Evolutionary conservation across 2,797 vertebrate species (phyloP), one percentile per base, ranked within the genome.

Genomic region (Mionectes olivaceus): DNA sequence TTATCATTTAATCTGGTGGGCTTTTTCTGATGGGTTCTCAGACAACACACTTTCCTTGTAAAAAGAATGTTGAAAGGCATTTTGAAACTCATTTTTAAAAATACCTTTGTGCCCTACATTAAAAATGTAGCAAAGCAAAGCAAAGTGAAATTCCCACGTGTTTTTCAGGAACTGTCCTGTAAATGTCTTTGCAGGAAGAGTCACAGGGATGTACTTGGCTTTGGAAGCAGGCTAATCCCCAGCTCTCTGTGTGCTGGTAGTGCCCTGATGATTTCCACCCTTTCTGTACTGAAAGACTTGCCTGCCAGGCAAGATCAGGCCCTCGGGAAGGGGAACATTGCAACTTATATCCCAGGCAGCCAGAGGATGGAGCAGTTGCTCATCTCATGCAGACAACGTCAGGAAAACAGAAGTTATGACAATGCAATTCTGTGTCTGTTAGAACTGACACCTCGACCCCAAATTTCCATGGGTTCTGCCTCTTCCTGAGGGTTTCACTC

Each of bases 311-410:
- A 68, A 47, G 16, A 22, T 24, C 60, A 63, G 65, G 32, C 39
- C 49, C 19, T 12, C n/a, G n/a, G 30, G 53, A 53, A 82, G 21
- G 25, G 61, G 19, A 84, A 41, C 25, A 18, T 71, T 30, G 7
- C 8, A 49, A 13, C 79, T 37, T 6, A 8, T 3, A 11, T 15
- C 27, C 52, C 16, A 33, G 74, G 67, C 32, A 71, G 67, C 14
- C 4, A 4, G 70, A 57, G 37, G 44, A 56, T 1, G 33, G 28
- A 56, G 32, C 33, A 21, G 10, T n/a, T 65, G 43, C 52, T 77
- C 41, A 16, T 11, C 55, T 70, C 23, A 41, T 0, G 0, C 59
- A 56, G 53, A n/a, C 25, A 33, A 60, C 25, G 32, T 35, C 61
- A 44, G 53, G 37, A 37, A 91, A 80, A 67, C 11, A 63, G 61